Evolutionary conservation across 2,888 invertebrate species (phyloP).

Genomic region (Caradrina kadenii): DNA sequence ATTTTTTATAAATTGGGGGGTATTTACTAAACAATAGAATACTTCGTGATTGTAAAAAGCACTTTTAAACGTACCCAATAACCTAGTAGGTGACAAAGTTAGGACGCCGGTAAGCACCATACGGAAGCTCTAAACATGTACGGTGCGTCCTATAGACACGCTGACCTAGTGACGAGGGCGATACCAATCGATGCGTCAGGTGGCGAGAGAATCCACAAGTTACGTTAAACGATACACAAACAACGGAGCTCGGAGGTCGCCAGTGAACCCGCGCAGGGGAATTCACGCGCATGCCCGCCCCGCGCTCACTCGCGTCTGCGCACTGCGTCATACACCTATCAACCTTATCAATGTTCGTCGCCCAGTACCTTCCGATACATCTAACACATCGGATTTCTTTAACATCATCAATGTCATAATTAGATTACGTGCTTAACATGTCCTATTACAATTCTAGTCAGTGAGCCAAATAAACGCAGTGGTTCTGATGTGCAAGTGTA

Average conservation of each 20-base stretch:
- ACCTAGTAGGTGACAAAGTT: constrained; percentile 1
- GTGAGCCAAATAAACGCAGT: constrained; percentile 73
- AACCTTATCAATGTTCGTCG: constrained; percentile 73
- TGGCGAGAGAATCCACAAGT: constrained; percentile 72
- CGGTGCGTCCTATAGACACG: constrained; percentile 67
- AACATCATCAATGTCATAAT: constrained; percentile 60
- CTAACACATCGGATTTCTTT: constrained; percentile 28
- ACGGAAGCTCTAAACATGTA: constrained; percentile 23
- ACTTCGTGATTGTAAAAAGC: background rate
- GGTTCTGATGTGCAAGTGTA: constrained; percentile 87
- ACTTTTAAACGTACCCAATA: background rate
- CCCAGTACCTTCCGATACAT: constrained; percentile 51
- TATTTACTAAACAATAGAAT: too few relatives aligned
- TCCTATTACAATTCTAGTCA: constrained; percentile 61
- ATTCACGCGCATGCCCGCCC: constrained; percentile 79
- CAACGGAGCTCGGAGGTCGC: constrained; percentile 47
- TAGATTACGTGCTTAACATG: constrained; percentile 60
- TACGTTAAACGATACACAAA: constrained; percentile 55
- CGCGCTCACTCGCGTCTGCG: constrained; percentile 77
- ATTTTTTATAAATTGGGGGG: too few relatives aligned
- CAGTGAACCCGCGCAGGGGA: constrained; percentile 72
- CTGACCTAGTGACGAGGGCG: constrained; percentile 78
- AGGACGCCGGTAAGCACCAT: background rate
- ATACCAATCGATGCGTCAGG: constrained; percentile 82
- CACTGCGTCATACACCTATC: constrained; percentile 58